Percentiles rank a stretch among this genome's conserved stretches.
These are phyloP conservation scores for Taenaris catops DNA, from an alignment of 2,888 invertebrate genomes.

Conservation along the genomic window DNA sequence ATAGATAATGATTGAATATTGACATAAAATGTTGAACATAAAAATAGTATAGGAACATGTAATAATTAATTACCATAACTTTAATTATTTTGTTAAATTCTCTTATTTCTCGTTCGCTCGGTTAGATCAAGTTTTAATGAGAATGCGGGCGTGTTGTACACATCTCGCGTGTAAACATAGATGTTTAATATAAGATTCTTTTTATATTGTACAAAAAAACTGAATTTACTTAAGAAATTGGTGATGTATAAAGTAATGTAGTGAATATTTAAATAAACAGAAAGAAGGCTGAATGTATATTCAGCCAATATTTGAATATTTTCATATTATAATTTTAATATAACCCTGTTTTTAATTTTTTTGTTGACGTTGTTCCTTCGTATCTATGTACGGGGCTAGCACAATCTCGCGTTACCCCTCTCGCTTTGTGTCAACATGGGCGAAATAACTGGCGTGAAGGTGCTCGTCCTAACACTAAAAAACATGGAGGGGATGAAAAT, in stretches of 20 bases:
- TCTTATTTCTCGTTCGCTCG: conserved; percentile 62
- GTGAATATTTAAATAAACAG: conserved; percentile 78
- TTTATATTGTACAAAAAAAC: conserved; percentile 80
- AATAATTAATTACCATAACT: conserved; percentile 77
- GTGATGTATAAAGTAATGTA: conserved; percentile 80
- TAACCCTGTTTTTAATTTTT: conserved; percentile 72
- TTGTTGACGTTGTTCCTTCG: conserved; percentile 73
- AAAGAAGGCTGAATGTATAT: conserved; percentile 72
- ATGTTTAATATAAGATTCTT: conserved; percentile 73
- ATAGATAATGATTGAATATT: conserved; percentile 75
- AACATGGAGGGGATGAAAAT: conserved; percentile 59
- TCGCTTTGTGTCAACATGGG: conserved; percentile 7
- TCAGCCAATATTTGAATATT: conserved; percentile 78
- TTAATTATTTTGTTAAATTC: conserved; percentile 74
- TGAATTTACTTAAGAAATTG: conserved; percentile 80
- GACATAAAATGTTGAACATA: conserved; percentile 79
- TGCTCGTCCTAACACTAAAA: conserved; percentile 40
- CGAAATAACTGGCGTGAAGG: conserved; percentile 31
- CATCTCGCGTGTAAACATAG: conserved; percentile 65
- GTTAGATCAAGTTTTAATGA: conserved; percentile 63
- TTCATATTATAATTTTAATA: conserved; percentile 80
- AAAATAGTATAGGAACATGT: conserved; percentile 73
- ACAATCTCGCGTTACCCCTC: conserved; percentile 35
- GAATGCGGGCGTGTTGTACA: conserved; percentile 64
- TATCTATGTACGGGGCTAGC: conserved; percentile 59